Base-by-base conservation (phyloP, 2,797 vertebrate genomes). In the Limnodromus scolopaceus region DNA sequence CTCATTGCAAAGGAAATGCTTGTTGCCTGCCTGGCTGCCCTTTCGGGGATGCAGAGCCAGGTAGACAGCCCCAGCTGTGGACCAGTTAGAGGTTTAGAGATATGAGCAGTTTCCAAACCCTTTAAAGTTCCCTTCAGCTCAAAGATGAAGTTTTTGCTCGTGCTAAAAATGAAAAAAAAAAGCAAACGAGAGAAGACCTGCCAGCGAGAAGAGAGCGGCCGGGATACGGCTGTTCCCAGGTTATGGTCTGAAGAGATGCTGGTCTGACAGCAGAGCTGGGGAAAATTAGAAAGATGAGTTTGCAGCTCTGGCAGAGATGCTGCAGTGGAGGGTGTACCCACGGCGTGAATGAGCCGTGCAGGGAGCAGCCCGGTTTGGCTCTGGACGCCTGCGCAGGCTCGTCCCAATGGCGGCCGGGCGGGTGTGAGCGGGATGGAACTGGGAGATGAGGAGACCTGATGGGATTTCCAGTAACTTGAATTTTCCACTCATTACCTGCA, bases 291-390 rank as follows among this genome's bases (percentile, higher is more conserved):
- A 13, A 43, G 16, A 23, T 0, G 15, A 49, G 36, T 65, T 66
- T 53, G 57, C 48, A 71, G 54, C 55, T 12, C 3, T 8, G 32
- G 53, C 53, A 80, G 80, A 65, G 81, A 13, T 17, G 51, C 11
- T 51, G 51, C 30, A 14, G 55, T 30, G 68, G 34, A 46, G 80
- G 43, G 22, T 54, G 46, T 9, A 46, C 23, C 3, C 45, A 3
- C 0, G 3, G 53, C 0, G 3, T 16, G 24, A 64, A 32, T 1
- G 32, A 58, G 43, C 11, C 0, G 0, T 24, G 72, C 55, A 32
- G 57, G 63, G 61, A 87, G 55, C 39, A 75, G 72, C 61, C 54
- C 2, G 32, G 39, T 0, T 27, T 1, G 39, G 69, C 74, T 64
- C 57, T 6, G 15, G 84, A 10, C 45, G 39, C 74, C 27, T 39